Evolutionary conservation across 1,140 invertebrate species (phyloP).

Genomic region (Piezodorus guildinii): DNA sequence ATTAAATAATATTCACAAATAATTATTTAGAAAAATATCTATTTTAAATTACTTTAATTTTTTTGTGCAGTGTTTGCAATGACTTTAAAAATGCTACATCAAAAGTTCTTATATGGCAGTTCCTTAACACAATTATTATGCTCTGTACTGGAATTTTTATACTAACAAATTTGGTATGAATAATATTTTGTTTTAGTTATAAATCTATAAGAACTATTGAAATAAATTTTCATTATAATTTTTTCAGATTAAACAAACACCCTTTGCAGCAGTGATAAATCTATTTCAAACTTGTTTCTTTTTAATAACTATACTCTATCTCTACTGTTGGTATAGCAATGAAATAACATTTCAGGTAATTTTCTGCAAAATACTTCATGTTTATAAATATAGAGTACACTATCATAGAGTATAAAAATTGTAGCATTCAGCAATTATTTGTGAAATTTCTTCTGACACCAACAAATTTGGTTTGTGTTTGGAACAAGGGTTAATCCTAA

Average conservation of each 20-base stretch:
- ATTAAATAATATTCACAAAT: no score
- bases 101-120: background rate
- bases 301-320: background rate
- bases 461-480: no score
- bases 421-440: no score
- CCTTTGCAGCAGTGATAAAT: background rate
- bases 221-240: no score
- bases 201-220: background rate
- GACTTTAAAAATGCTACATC: background rate
- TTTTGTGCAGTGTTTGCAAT: background rate
- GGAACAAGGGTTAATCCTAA: no score
- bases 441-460: no score
- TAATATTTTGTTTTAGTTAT: background rate
- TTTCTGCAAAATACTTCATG: no score
- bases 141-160: background rate
- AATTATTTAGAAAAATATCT: no score
- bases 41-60: no score
- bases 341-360: conserved; percentile 9
- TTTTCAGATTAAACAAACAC: background rate
- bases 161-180: background rate
- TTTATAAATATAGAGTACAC: no score
- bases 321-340: conserved; percentile 6
- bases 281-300: background rate
- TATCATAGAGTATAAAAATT: no score
- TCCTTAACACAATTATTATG: background rate